Evolutionary conservation across 2,888 invertebrate genomes (phyloP), one percentile per base, ranked within the genome.

Genomic region (Oligia fasciuncula): DNA sequence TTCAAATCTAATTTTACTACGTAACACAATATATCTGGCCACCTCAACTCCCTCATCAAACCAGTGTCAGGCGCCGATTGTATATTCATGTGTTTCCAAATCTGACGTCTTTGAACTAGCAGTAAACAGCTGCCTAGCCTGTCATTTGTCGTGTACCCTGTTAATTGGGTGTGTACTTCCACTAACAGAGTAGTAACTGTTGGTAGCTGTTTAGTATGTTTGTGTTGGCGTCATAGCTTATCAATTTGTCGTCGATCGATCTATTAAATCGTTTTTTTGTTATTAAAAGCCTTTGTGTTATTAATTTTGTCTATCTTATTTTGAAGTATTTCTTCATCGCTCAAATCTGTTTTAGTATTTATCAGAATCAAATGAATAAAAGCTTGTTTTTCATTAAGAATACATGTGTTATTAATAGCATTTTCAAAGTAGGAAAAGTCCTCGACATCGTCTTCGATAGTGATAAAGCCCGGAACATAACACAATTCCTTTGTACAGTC

Each of bases 1-100:
- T 73, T n/a, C 8, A n/a, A 73, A 49, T 17, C 17, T 29, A 29
- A 29, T 29, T 29, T 0, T 29, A 29, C 29, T 29, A 29, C 29
- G 19, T 79, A 43, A 19, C 43, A 8, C 40, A 60, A 81, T 68
- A 60, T 43, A 29, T 51, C 71, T 29, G 19, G n/a, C n/a, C 40
- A 63, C n/a, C 40, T 66, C 62, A 8, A 74, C 29, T 29, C 43
- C 67, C 35, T 60, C n/a, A 51, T 71, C 80, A 46, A 14, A 65
- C 60, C 63, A 80, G 63, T 72, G 63, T 75, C 68, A 57, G 29
- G 62, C 70, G 17, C 69, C 76, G 68, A 79, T 85, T 83, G 83
- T 84, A 77, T 81, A 89, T 89, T 87, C 82, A 89, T 85, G 82
- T 78, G 87, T 60, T 83, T 68, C 81, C 79, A 80, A 85, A 85